Conservation (phyloP, 1,140 invertebrate genomes). For the Bemisia tabaci region DNA sequence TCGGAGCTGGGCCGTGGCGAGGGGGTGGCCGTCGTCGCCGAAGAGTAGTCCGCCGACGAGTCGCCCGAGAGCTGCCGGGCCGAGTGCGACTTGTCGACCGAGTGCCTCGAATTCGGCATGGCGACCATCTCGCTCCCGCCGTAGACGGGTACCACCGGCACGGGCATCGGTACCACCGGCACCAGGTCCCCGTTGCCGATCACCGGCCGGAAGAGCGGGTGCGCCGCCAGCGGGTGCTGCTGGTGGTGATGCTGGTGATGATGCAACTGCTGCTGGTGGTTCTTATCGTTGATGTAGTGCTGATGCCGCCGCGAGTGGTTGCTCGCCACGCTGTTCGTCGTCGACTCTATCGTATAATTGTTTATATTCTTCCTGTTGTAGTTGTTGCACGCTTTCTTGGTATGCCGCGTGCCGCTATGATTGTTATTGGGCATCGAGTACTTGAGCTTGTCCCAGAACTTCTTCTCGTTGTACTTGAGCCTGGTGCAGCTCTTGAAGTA, state of each 20-base stretch:
- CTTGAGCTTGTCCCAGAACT: slow-evolving; percentile 81
- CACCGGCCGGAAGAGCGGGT: slow-evolving; percentile 24
- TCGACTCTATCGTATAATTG: slow-evolving; percentile 55
- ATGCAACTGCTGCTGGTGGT: slow-evolving; percentile 26
- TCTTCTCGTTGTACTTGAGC: slow-evolving; percentile 74
- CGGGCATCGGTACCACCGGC: neutral
- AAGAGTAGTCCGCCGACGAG: slow-evolving; percentile 37
- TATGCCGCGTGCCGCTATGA: slow-evolving; percentile 24
- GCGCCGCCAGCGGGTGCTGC: slow-evolving; percentile 18
- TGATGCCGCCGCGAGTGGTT: slow-evolving; percentile 35
- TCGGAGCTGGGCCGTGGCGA: slow-evolving; percentile 59
- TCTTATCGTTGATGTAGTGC: slow-evolving; percentile 31
- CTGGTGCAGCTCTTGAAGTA: slow-evolving; percentile 73
- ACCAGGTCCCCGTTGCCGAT: slow-evolving; percentile 23
- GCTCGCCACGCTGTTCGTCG: slow-evolving; percentile 29
- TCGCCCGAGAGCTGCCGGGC: slow-evolving; percentile 23
- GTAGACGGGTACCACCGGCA: too few relatives aligned
- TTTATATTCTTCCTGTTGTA: slow-evolving; percentile 54
- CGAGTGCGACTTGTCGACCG: neutral
- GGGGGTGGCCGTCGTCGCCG: slow-evolving; percentile 45
- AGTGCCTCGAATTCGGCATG: neutral
- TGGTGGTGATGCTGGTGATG: slow-evolving; percentile 23
- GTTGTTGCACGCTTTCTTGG: slow-evolving; percentile 34
- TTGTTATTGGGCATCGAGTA: slow-evolving; percentile 67
- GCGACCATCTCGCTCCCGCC: slow-evolving; percentile 21